Base-by-base conservation (phyloP, 2,888 invertebrate genomes). In the Bombylius discolor region DNA sequence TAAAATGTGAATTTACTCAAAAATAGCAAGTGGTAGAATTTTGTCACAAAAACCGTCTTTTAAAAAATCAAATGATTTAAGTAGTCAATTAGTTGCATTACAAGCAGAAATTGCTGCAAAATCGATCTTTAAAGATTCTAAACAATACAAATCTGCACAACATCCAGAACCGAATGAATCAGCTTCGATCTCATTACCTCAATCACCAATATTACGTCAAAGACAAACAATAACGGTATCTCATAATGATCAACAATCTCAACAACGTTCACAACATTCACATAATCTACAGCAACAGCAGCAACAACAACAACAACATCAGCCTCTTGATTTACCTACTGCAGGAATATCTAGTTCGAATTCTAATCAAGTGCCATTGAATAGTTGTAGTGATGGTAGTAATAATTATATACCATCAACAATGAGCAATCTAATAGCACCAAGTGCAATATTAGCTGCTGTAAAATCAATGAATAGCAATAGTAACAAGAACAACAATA, bases 81-180 rank as follows among this genome's bases (percentile, higher is more conserved):
- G 36, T 53, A 63, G 58, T 60, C 62, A 63, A 52, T 47, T 64
- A 52, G 64, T 62, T 44, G 63, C 64, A 5, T 51, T 64, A 12
- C 62, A 62, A 9, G 64, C 61, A 14, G 62, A 64, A 60, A 63
- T 62, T 33, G 62, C 61, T 6, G 61, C 62, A 31, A 64, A 63
- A 57, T 60, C 62, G 33, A 62, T 64, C 58, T 64, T 62, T 52
- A 65, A 65, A 56, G 63, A 61, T 57, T 61, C 62, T 49, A 59
- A 55, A 55, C 61, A 63, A 50, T 63, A 62, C 55, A 63, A 64
- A 58, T 60, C 60, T 6, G 59, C 61, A 11, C 58, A 53, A 48
- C 57, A 54, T 58, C 58, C 61, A 34, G 62, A 63, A 52, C 60
- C 7, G 6, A 36, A 8, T 36, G 9, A 36, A 36, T 9, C 61